These are phyloP conservation scores for Thymallus thymallus DNA, from an alignment of 2,113 vertebrate genomes.

Conservation along the genomic window DNA sequence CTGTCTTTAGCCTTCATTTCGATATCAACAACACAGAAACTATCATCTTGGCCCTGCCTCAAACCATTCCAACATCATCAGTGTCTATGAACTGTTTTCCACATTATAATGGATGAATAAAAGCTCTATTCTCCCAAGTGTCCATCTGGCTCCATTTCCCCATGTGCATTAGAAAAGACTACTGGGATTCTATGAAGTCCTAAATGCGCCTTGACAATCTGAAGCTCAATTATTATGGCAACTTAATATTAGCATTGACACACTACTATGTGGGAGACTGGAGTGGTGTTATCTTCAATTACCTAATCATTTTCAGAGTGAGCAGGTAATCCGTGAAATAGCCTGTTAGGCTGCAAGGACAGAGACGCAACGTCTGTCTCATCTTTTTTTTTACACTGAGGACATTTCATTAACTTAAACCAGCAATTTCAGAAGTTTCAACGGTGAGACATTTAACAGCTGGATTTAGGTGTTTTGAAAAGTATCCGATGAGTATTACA, in stretches of 20 bases:
- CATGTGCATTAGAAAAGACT: conserved; percentile 43
- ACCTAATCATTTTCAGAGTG: conserved; percentile 48
- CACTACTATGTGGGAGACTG: conserved; percentile 54
- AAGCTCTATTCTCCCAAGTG: conserved; percentile 20
- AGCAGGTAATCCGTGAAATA: conserved; percentile 65
- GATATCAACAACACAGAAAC: conserved; percentile 35
- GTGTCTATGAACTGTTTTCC: conserved; percentile 37
- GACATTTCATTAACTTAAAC: conserved; percentile 55
- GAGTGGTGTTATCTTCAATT: conserved; percentile 47
- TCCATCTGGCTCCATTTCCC: conserved; percentile 46
- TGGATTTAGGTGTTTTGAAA: conserved; percentile 55
- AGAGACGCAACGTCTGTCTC: conserved; percentile 36
- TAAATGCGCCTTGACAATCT: conserved; percentile 51
- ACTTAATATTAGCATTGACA: conserved; percentile 53
- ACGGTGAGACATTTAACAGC: conserved; percentile 35
- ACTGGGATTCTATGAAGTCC: conserved; percentile 22
- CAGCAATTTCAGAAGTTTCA: conserved; percentile 18
- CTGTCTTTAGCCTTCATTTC: conserved; percentile 23
- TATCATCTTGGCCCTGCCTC: conserved; percentile 7
- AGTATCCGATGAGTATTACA: conserved; percentile 45
- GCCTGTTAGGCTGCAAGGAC: conserved; percentile 49
- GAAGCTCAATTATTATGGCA: conserved; percentile 52
- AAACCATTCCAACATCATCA: conserved; percentile 38
- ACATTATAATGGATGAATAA: conserved; percentile 46
- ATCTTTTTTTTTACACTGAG: conserved; percentile 42